Evolutionary conservation across 2,113 vertebrate species (phyloP), one percentile per base, ranked within the genome.

Genomic region (Piaya cayana): DNA sequence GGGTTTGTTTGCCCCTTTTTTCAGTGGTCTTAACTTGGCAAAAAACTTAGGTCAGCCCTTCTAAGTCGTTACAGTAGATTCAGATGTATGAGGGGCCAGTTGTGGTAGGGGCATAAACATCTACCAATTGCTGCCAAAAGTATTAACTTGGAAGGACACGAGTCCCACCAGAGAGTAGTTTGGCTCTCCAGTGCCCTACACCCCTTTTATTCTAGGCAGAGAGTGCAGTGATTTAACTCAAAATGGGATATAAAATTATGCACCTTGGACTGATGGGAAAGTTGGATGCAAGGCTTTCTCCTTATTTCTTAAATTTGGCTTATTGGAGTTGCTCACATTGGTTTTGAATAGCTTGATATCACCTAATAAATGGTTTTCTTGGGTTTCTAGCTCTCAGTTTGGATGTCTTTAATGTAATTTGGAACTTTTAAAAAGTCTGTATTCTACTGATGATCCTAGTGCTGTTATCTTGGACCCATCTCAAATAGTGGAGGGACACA

Each of bases 21-120:
- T 78, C 32, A 27, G 5, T 0, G 5, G 17, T 82, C 34, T 60
- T 75, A 53, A 55, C n/a, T 50, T 0, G 0, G 23, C 10, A 58
- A 36, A 80, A 65, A 36, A 14, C 8, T 49, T 43, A 52, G 22
- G 34, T 62, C 36, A 85, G 27, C 10, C 20, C 23, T 26, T 17
- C 25, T 27, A 21, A 68, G 9, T 10, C 3, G 12, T 26, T 74
- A 12, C 13, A 14, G 7, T 10, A 47, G n/a, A 65, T 77, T 76
- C 42, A 42, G 58, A 69, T 1, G 1, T 37, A 12, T 37, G 15
- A 80, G 25, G 15, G 82, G 4, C 8, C 12, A 58, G n/a, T 29
- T 2, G 3, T 5, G 0, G 13, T 42, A 62, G 29, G 29, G 30
- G 11, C 4, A 34, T 32, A 86, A 68, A 56, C 26, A 78, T 18